Evolutionary conservation across 2,113 vertebrate species (phyloP), one percentile per base, ranked within the genome.

Genomic region (Canis aureus): DNA sequence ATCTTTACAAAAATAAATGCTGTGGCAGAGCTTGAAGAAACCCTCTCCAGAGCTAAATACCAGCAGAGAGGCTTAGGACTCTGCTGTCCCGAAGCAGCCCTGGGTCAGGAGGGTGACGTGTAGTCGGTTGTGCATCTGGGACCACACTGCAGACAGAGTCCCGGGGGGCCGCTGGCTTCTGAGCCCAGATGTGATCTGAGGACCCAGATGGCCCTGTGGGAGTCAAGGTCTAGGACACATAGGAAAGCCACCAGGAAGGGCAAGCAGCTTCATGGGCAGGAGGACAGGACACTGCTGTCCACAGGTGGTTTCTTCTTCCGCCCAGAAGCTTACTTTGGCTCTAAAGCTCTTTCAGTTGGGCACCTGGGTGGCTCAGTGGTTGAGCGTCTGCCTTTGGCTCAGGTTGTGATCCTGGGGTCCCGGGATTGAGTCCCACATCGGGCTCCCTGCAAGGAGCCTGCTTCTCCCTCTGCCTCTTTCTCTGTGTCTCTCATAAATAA

Each of bases 71-170:
- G 16, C 74, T 11, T 16, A 27, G 78, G 76, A 38, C 32, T 27
- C 32, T 27, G 32, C 9, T 19, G 6, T 51, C 20, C 51, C 16
- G 23, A 43, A 20, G 25, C 73, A 6, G 3, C 35, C 81, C 69
- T 19, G 20, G 32, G 32, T 25, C 62, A 3, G 1, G 73, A n/a
- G 5, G 82, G 25, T 8, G 11, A 20, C 2, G 8, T 3, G 22
- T 8, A 9, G 8, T 16, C 0, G 0, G 9, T 11, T 13, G 0
- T 43, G 35, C 29, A 0, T 5, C 20, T 7, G 53, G 62, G 32
- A 53, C 16, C 74, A n/a, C 51, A 29, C 22, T 2, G 19, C 9
- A 22, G 35, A 22, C 5, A 0, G 20, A 32, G 53, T 71, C 38
- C 88, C 19, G 9, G 51, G 73, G 81, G 10, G n/a, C 6, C 0